Evolutionary conservation across 2,888 invertebrate species (phyloP).

Genomic region (Marasmarcha lunaedactyla): DNA sequence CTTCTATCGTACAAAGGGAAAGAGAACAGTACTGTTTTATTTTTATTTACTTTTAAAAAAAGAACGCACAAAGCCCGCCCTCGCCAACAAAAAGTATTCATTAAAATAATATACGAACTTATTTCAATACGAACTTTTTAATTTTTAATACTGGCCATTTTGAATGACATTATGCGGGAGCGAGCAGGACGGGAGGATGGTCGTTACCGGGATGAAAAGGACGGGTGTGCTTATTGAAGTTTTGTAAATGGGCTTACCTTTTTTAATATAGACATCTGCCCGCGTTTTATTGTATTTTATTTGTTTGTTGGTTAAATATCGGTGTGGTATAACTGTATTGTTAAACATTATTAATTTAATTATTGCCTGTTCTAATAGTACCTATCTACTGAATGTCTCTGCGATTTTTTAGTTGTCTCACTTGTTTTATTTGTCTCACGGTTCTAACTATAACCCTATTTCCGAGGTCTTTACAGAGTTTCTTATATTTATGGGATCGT

Average conservation of each 20-base stretch:
- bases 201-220: constrained; percentile 24
- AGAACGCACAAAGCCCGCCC: constrained; percentile 20
- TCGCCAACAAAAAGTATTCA: constrained; percentile 32
- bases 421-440: no score
- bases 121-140: constrained; percentile 26
- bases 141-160: constrained; percentile 45
- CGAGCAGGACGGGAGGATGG: constrained; percentile 26
- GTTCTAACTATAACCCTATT: no score
- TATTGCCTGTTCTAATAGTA: no score
- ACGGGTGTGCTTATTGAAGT: constrained; percentile 21
- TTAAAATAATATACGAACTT: constrained; percentile 43
- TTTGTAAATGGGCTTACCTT: no score
- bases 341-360: no score
- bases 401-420: no score
- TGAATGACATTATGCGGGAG: constrained; percentile 39
- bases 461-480: no score
- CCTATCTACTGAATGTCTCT: no score
- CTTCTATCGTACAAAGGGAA: not conserved
- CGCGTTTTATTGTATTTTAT: constrained; percentile 18
- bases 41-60: not conserved
- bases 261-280: constrained; percentile 41
- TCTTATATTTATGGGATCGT: no score
- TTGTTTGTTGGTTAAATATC: constrained; percentile 24
- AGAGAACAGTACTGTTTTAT: not conserved
- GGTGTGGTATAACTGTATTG: no score